These are phyloP conservation scores for Acrocephalus kingi DNA, from an alignment of 2,113 vertebrate genomes.

Conservation along the genomic window DNA sequence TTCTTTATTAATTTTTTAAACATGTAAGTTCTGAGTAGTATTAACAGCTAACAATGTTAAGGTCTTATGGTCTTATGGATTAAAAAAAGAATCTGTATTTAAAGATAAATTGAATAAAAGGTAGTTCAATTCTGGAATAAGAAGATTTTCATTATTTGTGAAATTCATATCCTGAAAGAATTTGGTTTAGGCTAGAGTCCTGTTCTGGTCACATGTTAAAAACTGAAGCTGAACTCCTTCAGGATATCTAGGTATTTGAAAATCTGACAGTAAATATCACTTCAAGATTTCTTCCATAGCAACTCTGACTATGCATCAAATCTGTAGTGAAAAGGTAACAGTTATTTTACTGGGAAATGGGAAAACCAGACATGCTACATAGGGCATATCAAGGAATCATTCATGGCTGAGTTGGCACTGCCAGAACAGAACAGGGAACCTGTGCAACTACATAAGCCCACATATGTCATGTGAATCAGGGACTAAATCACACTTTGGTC, in stretches of 20 bases:
- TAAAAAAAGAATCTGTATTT: not conserved
- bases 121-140: not conserved
- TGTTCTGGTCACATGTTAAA: not conserved
- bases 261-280: not conserved
- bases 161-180: not conserved
- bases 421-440: not conserved
- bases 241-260: not conserved
- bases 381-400: not conserved
- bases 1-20: not conserved
- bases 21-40: not conserved
- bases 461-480: not conserved
- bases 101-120: not conserved
- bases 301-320: not conserved
- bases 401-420: not conserved
- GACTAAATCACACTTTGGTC: not conserved
- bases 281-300: not conserved
- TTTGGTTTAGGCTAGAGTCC: not conserved
- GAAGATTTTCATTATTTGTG: not conserved
- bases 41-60: not conserved
- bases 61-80: not conserved
- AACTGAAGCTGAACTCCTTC: not conserved
- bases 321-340: not conserved
- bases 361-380: not conserved
- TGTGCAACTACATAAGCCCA: not conserved
- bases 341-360: not conserved